phyloP scores from a whole-genome alignment of 2,797 vertebrate genomes.

The Coregonus ussuriensis region DNA sequence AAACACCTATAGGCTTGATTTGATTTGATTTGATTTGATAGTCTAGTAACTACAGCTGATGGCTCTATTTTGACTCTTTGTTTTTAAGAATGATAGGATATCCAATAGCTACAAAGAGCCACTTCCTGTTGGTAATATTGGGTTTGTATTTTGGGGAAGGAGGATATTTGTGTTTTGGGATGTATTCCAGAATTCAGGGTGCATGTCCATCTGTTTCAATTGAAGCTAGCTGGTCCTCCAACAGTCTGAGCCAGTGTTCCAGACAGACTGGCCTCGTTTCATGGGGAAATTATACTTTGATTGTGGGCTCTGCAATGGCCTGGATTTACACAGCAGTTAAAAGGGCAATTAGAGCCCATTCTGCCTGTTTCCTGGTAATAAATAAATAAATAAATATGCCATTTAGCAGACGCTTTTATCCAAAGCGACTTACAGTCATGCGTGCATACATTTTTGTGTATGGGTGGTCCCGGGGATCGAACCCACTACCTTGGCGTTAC shows the following conservation, averaged over 20 bases:
- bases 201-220: slow-evolving; percentile 48
- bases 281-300: slow-evolving; percentile 44
- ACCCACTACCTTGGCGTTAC: too few relatives aligned
- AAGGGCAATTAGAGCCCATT: slow-evolving; percentile 64
- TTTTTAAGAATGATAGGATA: slow-evolving; percentile 33
- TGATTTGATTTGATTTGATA: too few relatives aligned
- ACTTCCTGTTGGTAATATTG: slow-evolving; percentile 1
- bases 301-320: slow-evolving; percentile 36
- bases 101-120: slow-evolving; percentile 19
- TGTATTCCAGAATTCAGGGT: slow-evolving; percentile 3
- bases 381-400: too few relatives aligned
- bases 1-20: not conserved
- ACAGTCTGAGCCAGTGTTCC: slow-evolving; percentile 10
- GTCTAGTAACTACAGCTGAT: slow-evolving; percentile 26
- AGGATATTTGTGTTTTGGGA: slow-evolving; percentile 15
- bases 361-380: slow-evolving; percentile 53
- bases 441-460: too few relatives aligned
- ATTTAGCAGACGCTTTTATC: too few relatives aligned
- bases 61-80: slow-evolving; percentile 14
- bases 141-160: slow-evolving; percentile 13
- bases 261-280: slow-evolving; percentile 29
- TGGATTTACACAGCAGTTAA: slow-evolving; percentile 66
- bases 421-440: too few relatives aligned
- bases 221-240: slow-evolving; percentile 25
- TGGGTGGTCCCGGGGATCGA: too few relatives aligned